Percentiles rank a stretch among this genome's conserved stretches.
Conservation (phyloP, 1,140 invertebrate genomes). For the Stenopsyche tienmushanensis region DNA sequence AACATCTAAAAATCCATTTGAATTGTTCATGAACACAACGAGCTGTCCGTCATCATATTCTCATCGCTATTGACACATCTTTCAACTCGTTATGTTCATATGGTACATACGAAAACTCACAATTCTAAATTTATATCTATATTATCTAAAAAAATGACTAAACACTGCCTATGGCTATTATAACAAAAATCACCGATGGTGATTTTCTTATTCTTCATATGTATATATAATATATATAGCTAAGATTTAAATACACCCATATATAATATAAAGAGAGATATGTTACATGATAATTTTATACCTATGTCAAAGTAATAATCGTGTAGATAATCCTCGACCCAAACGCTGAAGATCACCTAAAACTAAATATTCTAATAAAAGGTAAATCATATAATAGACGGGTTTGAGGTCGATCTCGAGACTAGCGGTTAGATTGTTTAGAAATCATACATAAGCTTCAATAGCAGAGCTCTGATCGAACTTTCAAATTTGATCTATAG, state of each 20-base stretch:
- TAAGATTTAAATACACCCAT: slow-evolving; percentile 40
- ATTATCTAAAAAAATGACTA: too few species aligned
- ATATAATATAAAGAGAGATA: slow-evolving; percentile 32
- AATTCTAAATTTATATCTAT: too few species aligned
- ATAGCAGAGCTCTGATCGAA: too few species aligned
- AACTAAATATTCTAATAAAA: slow-evolving; percentile 41
- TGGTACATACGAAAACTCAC: too few species aligned
- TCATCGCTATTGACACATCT: not conserved
- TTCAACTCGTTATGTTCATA: slow-evolving; percentile 6
- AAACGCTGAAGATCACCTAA: slow-evolving; percentile 41
- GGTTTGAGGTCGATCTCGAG: too few species aligned
- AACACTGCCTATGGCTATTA: slow-evolving; percentile 27
- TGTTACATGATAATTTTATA: slow-evolving; percentile 33
- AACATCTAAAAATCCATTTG: not conserved
- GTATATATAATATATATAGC: slow-evolving; percentile 18
- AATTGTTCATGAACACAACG: slow-evolving; percentile 2
- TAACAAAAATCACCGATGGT: slow-evolving; percentile 11
- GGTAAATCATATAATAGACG: slow-evolving; percentile 25
- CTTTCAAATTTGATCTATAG: too few species aligned
- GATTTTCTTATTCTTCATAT: not conserved
- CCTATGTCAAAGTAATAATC: slow-evolving; percentile 37
- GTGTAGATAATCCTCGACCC: slow-evolving; percentile 37
- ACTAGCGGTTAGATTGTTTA: too few species aligned
- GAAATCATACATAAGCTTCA: too few species aligned
- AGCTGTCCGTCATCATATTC: not conserved